Base-by-base conservation (phyloP, 2,888 invertebrate species). In the Noctua comes region DNA sequence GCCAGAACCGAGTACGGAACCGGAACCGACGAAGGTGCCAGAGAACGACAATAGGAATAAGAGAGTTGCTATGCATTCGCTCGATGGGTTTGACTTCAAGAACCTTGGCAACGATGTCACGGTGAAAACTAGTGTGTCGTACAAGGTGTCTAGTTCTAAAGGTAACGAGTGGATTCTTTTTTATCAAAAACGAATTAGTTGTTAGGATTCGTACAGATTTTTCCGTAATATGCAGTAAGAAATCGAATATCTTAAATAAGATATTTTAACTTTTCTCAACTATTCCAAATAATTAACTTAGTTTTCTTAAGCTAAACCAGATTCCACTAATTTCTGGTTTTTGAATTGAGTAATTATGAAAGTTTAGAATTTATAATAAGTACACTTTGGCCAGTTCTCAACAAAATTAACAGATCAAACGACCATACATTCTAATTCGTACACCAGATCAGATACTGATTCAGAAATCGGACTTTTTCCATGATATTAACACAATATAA, bases 61-160 rank as follows among this genome's bases (percentile, higher is more conserved):
- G 83, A 94, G 97, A 68, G 97, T 97, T 0, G 97, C 97, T 0
- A 96, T 96, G 91, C 96, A 96, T 88, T 93, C 96, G 0, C 75
- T 95, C 7, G 96, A 96, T 71, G 97, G 96, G 43, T 91, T 97
- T 27, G 95, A 96, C 82, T 96, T 97, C 57, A 96, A 95, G 80
- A 95, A 96, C 62, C 92, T 97, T 18, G 97, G 97, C 43, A 95
- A 97, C 76, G 98, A 98, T 64, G 98, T 98, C 46, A 97, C 98
- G 0, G 98, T 98, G 21, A 98, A 98, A 90, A 98, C 98, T 0
- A 98, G 98, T 91, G 98, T 98, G 6, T 98, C 98, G 0, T 98
- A 98, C 93, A 97, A 98, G 93, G 98, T 98, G 83, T 98, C 98
- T 90, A 97, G 95, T 83, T 96, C 96, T 76, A 96, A 96, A 94